Base-by-base conservation (phyloP, 2,797 vertebrate species). In the Emys orbicularis region DNA sequence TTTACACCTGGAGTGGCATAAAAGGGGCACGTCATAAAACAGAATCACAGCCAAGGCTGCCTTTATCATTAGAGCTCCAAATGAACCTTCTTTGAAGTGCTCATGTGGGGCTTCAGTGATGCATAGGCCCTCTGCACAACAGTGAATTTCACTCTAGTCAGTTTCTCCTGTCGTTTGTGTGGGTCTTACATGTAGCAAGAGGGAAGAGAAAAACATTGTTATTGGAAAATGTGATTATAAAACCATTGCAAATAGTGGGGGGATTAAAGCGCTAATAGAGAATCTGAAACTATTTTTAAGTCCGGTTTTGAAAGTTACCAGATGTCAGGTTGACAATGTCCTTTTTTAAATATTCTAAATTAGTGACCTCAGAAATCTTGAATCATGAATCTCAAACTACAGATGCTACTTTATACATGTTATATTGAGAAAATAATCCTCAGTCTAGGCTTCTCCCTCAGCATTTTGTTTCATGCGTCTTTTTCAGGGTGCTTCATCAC, bases 181-280 rank as follows among this genome's bases (percentile, higher is more conserved):
- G 65, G n/a, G 10, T 23, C 10, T 92, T 94, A 94, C 94, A 57
- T 1, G 0, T 57, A 90, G 85, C 61, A 92, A 88, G 25, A 3
- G 27, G 80, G 19, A 92, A 92, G 15, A 87, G 19, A 84, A 23
- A 41, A 37, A 72, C 19, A 29, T 29, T 47, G 92, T 37, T 94
- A 86, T 96, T 96, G 87, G 79, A 90, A 97, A 94, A 81, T 79
- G 9, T 57, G 49, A 77, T 29, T 77, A 27, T 77, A 77, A 77
- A 47, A 76, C 44, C 44, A 77, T 12, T 77, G 27, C 74, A 47
- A 94, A 90, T 97, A 97, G 94, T 91, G 87, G 52, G 57, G 59
- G 89, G 61, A 95, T 44, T 86, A 96, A 93, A 93, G 97, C 92
- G 92, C 95, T 90, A 94, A 23, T 68, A 79, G 87, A 61, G 54